Evolutionary conservation across 2,797 vertebrate genomes (phyloP).

Genomic region (Bovichtus diacanthus): DNA sequence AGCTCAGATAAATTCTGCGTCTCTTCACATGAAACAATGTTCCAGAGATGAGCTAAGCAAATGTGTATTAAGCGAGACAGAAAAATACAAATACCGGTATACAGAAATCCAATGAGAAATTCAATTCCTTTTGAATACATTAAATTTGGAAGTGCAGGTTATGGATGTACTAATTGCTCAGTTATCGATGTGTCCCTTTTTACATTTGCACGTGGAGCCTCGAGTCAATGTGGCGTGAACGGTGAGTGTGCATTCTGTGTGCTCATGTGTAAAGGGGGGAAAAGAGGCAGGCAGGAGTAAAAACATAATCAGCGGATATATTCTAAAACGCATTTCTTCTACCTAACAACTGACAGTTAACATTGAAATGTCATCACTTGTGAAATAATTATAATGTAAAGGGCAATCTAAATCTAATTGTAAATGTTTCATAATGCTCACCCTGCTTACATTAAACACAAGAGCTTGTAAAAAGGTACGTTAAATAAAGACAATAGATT

Average conservation of each 20-base stretch:
- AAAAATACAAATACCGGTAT: slow-evolving; percentile 78
- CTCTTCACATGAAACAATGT: slow-evolving; percentile 42
- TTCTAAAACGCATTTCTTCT: slow-evolving; percentile 34
- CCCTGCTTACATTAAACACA: not conserved
- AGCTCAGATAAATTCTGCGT: slow-evolving; percentile 49
- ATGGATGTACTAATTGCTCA: slow-evolving; percentile 85
- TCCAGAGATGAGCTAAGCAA: slow-evolving; percentile 63
- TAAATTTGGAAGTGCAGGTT: slow-evolving; percentile 81
- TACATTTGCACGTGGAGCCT: slow-evolving; percentile 78
- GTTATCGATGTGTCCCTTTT: slow-evolving; percentile 82
- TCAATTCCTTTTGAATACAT: slow-evolving; percentile 81
- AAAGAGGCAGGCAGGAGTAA: slow-evolving; percentile 36
- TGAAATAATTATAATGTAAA: slow-evolving; percentile 1
- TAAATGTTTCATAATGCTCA: not conserved
- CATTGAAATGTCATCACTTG: not conserved
- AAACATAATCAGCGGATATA: slow-evolving; percentile 62
- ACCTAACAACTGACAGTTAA: slow-evolving; percentile 10
- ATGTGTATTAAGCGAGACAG: slow-evolving; percentile 71
- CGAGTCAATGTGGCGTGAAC: slow-evolving; percentile 72
- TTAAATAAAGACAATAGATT: slow-evolving; percentile 8
- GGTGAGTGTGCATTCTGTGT: slow-evolving; percentile 38
- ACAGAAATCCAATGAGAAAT: slow-evolving; percentile 81
- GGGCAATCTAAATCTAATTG: not conserved
- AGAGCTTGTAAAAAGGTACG: not conserved
- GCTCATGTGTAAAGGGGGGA: slow-evolving; percentile 25